Conservation (phyloP, 2,888 invertebrate species). For the Oithona nana region DNA sequence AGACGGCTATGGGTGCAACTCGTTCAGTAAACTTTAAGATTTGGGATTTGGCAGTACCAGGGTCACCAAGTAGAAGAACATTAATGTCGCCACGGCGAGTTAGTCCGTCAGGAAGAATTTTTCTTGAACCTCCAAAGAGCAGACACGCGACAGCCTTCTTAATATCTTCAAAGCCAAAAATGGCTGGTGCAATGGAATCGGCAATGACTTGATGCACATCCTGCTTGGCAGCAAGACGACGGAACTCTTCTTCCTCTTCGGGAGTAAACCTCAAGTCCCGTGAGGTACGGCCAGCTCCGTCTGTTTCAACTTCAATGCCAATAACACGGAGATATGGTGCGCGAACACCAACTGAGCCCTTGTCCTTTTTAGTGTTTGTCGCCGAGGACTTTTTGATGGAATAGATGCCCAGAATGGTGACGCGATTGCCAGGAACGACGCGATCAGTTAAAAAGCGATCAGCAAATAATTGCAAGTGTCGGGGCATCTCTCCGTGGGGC, state of each 20-base stretch:
- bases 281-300: slow-evolving; percentile 42
- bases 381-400: slow-evolving; percentile 74
- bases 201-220: slow-evolving; percentile 75
- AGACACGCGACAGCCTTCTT: slow-evolving; percentile 91
- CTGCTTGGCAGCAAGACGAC: slow-evolving; percentile 59
- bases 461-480: slow-evolving; percentile 81
- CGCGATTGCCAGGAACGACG: slow-evolving; percentile 87
- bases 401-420: slow-evolving; percentile 80
- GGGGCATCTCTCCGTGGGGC: slow-evolving; percentile 92
- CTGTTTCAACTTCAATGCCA: slow-evolving; percentile 69
- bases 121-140: slow-evolving; percentile 77
- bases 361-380: slow-evolving; percentile 41
- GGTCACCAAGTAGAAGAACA: slow-evolving; percentile 81
- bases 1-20: slow-evolving; percentile 80
- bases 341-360: slow-evolving; percentile 69
- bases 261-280: slow-evolving; percentile 28
- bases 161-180: slow-evolving; percentile 79
- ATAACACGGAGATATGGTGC: slow-evolving; percentile 85
- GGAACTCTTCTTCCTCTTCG: slow-evolving; percentile 61
- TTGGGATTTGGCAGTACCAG: slow-evolving; percentile 98
- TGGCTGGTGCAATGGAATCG: slow-evolving; percentile 85
- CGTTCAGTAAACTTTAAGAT: slow-evolving; percentile 90
- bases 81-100: slow-evolving; percentile 93
- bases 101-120: slow-evolving; percentile 79
- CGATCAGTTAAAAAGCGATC: slow-evolving; percentile 78